These are phyloP conservation scores for Yoshiicerus persimilis DNA, from an alignment of 1,140 invertebrate genomes.

Conservation along the genomic window DNA sequence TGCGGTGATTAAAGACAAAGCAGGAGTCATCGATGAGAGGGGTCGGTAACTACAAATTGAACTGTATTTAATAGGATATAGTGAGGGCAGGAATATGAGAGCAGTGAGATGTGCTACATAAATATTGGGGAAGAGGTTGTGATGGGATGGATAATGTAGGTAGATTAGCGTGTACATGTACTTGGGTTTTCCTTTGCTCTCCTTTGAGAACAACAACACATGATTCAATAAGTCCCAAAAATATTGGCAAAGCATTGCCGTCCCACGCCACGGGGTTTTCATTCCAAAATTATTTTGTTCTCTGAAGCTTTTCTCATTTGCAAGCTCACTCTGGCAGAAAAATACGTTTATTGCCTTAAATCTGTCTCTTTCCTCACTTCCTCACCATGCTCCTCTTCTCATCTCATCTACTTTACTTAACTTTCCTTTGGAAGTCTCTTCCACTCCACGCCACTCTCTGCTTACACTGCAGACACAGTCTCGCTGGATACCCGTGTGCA, in stretches of 20 bases:
- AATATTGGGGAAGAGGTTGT: neutral
- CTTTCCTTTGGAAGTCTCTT: neutral
- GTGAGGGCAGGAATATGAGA: neutral
- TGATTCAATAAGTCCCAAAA: slow-evolving; percentile 38
- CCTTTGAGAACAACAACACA: slow-evolving; percentile 38
- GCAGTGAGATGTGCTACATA: neutral
- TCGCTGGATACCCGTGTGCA: neutral
- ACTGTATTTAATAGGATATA: neutral
- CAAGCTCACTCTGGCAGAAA: slow-evolving; percentile 41
- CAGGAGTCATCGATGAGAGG: neutral
- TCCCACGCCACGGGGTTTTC: slow-evolving; percentile 21
- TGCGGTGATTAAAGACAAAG: neutral
- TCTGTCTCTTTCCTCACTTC: slow-evolving; percentile 37
- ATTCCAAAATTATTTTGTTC: slow-evolving; percentile 30
- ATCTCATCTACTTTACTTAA: slow-evolving; percentile 16
- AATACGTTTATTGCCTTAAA: slow-evolving; percentile 43
- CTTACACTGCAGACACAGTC: neutral
- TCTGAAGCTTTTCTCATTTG: slow-evolving; percentile 42
- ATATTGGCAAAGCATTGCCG: slow-evolving; percentile 37
- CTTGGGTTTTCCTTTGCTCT: neutral
- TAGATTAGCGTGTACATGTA: neutral
- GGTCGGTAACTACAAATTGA: neutral
- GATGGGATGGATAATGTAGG: neutral
- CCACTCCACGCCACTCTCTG: neutral
- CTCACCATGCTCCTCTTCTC: slow-evolving; percentile 3